Base-by-base conservation (phyloP, 2,888 invertebrate species). In the Lottia gigantea region DNA sequence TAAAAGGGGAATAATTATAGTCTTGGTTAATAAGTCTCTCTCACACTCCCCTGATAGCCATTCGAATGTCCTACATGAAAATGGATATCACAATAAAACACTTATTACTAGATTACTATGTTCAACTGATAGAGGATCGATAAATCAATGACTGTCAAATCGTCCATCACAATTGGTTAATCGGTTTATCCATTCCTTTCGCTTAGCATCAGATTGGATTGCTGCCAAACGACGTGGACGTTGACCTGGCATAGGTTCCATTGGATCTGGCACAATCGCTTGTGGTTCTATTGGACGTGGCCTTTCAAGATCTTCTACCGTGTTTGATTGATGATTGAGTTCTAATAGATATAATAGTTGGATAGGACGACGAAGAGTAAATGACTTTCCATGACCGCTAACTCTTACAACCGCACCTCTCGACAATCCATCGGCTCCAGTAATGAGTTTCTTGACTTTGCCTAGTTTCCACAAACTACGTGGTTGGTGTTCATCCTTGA, bases 21-120 rank as follows among this genome's bases (percentile, higher is more conserved):
- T 49, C 49, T n/a, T 16, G 49, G 49, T 49, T 49, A 49, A 49
- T 49, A n/a, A 49, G 49, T 49, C 49, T 49, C 49, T 49, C 49
- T 49, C 49, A 49, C 49, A 49, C 49, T 49, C 49, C 49, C 49
- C 49, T 49, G 49, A 49, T n/a, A 19, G 49, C 49, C 49, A 16
- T 49, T 6, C 8, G 16, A 49, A 49, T n/a, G 16, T 16, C 16
- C 16, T n/a, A 49, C 19, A n/a, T n/a, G 19, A 49, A 49, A 49
- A 49, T 16, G 49, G 49, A n/a, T 49, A 49, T 49, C 49, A 49
- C 49, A n/a, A 49, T 49, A n/a, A 4, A 49, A 12, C 49, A 49
- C 49, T 19, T 8, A n/a, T 16, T 49, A 16, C 16, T 8, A 49
- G 8, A 49, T n/a, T 8, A 11, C 16, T 14, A 49, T 49, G 16